These are phyloP conservation scores for Epinotia brunnichana DNA, from an alignment of 2,888 invertebrate species.

Conservation along the genomic window DNA sequence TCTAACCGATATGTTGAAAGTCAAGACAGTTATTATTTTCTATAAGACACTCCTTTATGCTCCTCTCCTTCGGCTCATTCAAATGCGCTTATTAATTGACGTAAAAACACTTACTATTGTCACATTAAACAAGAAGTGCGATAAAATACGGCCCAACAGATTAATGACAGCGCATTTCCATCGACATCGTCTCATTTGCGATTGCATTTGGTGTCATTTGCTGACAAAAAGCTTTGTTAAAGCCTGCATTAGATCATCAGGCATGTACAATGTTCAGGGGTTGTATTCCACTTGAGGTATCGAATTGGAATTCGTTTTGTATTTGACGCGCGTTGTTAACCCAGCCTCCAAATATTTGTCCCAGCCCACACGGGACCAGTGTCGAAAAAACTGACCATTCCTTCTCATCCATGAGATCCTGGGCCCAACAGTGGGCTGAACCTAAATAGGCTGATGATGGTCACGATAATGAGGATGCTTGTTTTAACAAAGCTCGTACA, in stretches of 20 bases:
- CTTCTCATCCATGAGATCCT: too few relatives aligned
- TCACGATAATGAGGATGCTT: too few relatives aligned
- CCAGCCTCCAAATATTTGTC: too few relatives aligned
- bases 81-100: neutral
- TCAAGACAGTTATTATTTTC: too few relatives aligned
- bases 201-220: constrained; percentile 22
- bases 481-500: too few relatives aligned
- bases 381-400: too few relatives aligned
- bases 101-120: neutral
- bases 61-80: neutral
- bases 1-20: too few relatives aligned
- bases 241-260: constrained; percentile 11
- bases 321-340: too few relatives aligned
- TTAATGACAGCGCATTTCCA: constrained; percentile 6
- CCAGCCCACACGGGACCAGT: too few relatives aligned
- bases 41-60: too few relatives aligned
- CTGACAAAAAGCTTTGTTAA: constrained; percentile 22
- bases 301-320: neutral
- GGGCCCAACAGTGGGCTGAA: too few relatives aligned
- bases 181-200: constrained; percentile 27
- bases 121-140: neutral
- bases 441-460: too few relatives aligned
- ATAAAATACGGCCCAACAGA: neutral
- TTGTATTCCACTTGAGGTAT: neutral
- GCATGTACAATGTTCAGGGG: neutral